Evolutionary conservation across 2,113 vertebrate species (phyloP), one percentile per base, ranked within the genome.

Genomic region (Myiagra hebetior): DNA sequence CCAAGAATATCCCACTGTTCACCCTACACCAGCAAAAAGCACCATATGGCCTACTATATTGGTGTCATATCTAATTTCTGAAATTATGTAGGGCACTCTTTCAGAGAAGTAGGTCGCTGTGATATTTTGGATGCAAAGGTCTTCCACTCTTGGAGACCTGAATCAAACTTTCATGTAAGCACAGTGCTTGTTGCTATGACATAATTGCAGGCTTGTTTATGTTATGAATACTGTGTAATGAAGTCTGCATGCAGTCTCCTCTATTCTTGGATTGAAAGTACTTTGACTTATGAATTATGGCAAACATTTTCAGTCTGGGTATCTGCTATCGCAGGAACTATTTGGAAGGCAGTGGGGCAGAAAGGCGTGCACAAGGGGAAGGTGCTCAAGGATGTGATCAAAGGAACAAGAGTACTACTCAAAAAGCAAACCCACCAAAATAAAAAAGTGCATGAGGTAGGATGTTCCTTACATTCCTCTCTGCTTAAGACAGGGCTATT

Each of bases 51-150:
- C 92, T 84, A 83, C 95, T 96, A 93, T 96, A 97, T 94, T 92
- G 91, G 96, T 96, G 92, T 91, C 59, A 11, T 95, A 94, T 97
- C 97, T 95, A 79, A 96, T 96, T 97, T 94, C 96, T 91, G 84
- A 91, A 96, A 97, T 97, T 94, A 97, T 94, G 69, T 95, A 97
- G 94, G 97, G 91, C 76, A 89, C 65, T 87, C 84, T 63, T 80
- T 89, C 94, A 87, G 92, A 97, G 96, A 93, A 96, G 87, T 94
- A 96, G 91, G 96, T 94, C 56, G 83, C 75, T 94, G 91, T 81
- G 95, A 85, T 97, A 95, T 97, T 97, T 97, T 89, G 94, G 95
- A 96, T 72, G 75, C 75, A 96, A 89, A 98, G 91, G 86, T 97
- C 93, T 95, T 96, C 53, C 73, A 89, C 82, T 96, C 89, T 90